Evolutionary conservation across 2,888 invertebrate species (phyloP), one percentile per base, ranked within the genome.

Genomic region (Pogonocherus hispidulus): DNA sequence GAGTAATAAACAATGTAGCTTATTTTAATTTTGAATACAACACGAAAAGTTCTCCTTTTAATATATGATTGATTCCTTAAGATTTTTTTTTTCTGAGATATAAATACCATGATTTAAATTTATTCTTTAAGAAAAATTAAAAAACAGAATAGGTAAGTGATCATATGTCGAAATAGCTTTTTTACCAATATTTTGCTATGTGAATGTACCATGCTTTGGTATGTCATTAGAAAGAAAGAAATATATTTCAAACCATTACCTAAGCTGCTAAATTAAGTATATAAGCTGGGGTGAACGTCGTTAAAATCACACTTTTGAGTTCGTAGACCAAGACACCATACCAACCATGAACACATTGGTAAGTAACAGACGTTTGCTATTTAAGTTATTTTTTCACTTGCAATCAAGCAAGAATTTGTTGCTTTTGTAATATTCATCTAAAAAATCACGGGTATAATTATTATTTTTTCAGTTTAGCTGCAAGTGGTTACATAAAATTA

Each of bases 211-310:
- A 16, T 41, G n/a, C n/a, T 41, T 41, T 41, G 41, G n/a, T 41
- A n/a, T 41, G 41, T 14, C 5, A n/a, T 16, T 11, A 41, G 41
- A 41, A 41, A 41, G 41, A 41, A 3, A 41, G 41, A 41, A 41
- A 41, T n/a, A n/a, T n/a, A 57, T 57, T 46, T 35, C 46, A 14
- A 44, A 23, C 44, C 14, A 62, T 44, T 57, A 57, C 23, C 62
- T 72, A 75, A 75, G 72, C 70, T 71, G 71, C 65, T 49, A 59
- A 68, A 63, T 59, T 37, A 46, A 67, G 65, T 79, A 79, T 80
- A 79, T 77, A 80, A 75, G 77, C 68, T 64, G 71, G 75, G 76
- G 77, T 75, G 72, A 69, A 67, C 66, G 70, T 18, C 66, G 63
- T 44, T 41, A 51, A 51, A 57, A 70, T 56, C 65, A 69, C 75